Conservation (phyloP, 2,888 invertebrate genomes). For the Lypha dubia region DNA sequence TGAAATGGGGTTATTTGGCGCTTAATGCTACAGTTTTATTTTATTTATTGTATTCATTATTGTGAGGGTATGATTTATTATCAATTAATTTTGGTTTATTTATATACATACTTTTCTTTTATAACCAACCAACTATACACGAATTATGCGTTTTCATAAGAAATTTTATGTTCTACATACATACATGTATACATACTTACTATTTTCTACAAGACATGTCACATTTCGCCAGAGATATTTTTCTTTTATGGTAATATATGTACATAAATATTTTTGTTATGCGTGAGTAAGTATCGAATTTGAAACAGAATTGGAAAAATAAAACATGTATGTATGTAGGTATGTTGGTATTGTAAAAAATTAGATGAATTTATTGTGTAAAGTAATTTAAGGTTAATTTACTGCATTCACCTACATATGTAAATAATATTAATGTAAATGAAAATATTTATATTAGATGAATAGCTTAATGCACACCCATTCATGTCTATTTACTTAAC, state of each 20-base stretch:
- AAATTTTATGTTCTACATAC: neutral
- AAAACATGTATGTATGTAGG: too few species aligned
- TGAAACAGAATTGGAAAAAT: conserved; percentile 43
- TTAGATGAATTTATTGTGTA: neutral
- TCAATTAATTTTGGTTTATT: neutral
- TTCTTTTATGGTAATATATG: neutral
- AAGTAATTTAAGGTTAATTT: conserved; percentile 8
- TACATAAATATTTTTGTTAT: conserved; percentile 56
- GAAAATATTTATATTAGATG: neutral
- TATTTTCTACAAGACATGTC: neutral
- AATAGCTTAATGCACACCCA: neutral
- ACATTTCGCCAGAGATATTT: neutral
- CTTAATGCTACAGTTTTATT: neutral
- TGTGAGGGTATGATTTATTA: neutral
- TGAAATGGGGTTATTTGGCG: neutral
- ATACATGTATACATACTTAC: neutral
- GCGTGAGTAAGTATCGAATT: conserved; percentile 62
- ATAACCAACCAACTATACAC: neutral
- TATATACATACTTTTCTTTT: neutral
- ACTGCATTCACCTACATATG: neutral
- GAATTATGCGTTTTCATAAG: neutral
- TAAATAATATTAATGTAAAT: conserved; percentile 10
- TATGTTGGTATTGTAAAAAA: conserved; percentile 15
- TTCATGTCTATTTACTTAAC: neutral
- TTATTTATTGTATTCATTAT: neutral